Evolutionary conservation across 2,888 invertebrate species (phyloP), one percentile per base, ranked within the genome.

Genomic region (Trachelus iudaicus): DNA sequence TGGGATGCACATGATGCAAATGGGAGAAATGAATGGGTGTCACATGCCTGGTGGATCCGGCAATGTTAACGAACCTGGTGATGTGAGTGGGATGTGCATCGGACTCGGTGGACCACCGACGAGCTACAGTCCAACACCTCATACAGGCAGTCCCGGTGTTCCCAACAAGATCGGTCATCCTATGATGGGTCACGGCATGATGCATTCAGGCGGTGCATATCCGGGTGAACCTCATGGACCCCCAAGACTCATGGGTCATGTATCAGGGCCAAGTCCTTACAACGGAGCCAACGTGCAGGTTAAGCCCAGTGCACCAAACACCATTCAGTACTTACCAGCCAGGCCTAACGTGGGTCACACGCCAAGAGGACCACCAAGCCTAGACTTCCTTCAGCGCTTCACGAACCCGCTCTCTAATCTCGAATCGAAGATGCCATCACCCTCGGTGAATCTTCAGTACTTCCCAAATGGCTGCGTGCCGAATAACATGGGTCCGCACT

Each of bases 251-350:
- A 90, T 90, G 88, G 81, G 86, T 12, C 89, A 90, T 69, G 88
- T 89, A 1, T 88, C 89, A 31, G 92, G 92, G 12, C 91, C 92
- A 3, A 94, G 93, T 88, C 93, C 94, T 3, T 95, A 95, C 88
- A 95, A 95, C 86, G 95, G 95, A 83, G 94, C 96, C 73, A 98
- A 97, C 92, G 96, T 97, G 71, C 97, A 97, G 92, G 98, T 99
- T 35, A 98, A 98, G 92, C 97, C 98, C 13, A 98, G 97, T 92
- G 98, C 98, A 15, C 98, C 99, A 0, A 99, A 99, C 92, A 99
- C 99, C 69, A 99, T 99, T 90, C 98, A 99, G 93, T 99, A 99
- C 93, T 94, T 98, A 91, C 99, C 99, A 34, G 97, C 98, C 76
- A 94, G 98, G 92, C 97, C 98, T n/a, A 97, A 97, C 90, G 95